Evolutionary conservation across 2,888 invertebrate genomes (phyloP).

Genomic region (Drosophila putrida): DNA sequence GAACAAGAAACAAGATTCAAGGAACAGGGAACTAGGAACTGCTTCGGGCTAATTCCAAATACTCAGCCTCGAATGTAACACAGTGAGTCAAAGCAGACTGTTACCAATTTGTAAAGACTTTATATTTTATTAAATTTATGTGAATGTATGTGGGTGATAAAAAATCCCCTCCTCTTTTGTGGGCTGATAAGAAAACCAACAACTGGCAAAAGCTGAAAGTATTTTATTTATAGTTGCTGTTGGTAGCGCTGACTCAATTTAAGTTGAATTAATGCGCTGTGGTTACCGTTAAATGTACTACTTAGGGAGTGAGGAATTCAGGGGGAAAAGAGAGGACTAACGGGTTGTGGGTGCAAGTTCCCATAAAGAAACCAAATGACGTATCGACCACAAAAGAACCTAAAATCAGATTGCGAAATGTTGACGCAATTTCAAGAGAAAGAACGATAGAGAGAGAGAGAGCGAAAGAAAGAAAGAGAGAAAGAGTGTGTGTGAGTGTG

Average conservation of each 20-base stretch:
- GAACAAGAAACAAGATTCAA: not conserved
- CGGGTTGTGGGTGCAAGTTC: constrained; percentile 5
- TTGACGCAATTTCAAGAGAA: constrained; percentile 37
- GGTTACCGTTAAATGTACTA: constrained; percentile 14
- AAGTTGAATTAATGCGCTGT: constrained; percentile 22
- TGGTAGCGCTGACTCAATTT: constrained; percentile 21
- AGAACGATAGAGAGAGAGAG: not conserved
- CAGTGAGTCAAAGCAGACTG: constrained; percentile 16
- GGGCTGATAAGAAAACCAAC: constrained; percentile 20
- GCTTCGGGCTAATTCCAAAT: constrained; percentile 2
- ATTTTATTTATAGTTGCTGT: constrained; percentile 12
- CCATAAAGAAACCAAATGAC: constrained; percentile 39
- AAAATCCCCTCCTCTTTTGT: not conserved
- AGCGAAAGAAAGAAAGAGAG: constrained; percentile 2
- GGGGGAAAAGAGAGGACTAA: not conserved
- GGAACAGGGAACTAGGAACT: constrained; percentile 2
- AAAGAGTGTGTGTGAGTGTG: not conserved
- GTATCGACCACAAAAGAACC: constrained; percentile 41
- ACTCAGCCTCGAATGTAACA: not conserved
- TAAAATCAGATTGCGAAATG: constrained; percentile 57
- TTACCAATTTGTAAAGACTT: constrained; percentile 16
- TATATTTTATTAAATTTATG: constrained; percentile 8
- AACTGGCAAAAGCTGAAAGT: not conserved
- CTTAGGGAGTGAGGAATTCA: not conserved
- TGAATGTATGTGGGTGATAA: constrained; percentile 1